Evolutionary conservation across 2,888 invertebrate genomes (phyloP), one percentile per base, ranked within the genome.

Genomic region (Acronicta psi): DNA sequence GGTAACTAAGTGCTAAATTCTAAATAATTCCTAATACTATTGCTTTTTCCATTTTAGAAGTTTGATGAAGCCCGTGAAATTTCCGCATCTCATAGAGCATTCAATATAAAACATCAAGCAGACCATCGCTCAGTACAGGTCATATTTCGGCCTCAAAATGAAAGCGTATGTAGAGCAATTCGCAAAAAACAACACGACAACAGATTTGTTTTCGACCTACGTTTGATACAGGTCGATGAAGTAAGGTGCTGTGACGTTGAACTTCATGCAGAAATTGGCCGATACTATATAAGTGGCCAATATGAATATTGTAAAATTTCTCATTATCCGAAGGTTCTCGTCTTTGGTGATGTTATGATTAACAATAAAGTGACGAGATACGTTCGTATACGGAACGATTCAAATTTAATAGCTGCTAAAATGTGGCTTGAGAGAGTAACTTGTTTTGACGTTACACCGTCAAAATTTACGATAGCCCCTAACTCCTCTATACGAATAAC

Each of bases 211-310:
- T 88, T 89, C 62, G 91, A 92, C 61, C 78, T 94, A 37, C 87
- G 91, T 13, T 76, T 94, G 43, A 91, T 93, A 66, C 85, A 86
- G 77, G 84, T 88, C 2, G 85, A 91, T 59, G 90, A 87, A 36
- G 69, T 65, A 45, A 81, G 82, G n/a, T 93, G 92, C 70, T 93
- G 93, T 64, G 69, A 83, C 53, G 77, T 86, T 63, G 93, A 93
- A 70, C 67, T 75, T 25, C 93, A 94, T 73, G 85, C 90, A 16
- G 94, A 94, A 87, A 84, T 91, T 40, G 92, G 95, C 1, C 87
- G 95, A 51, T 90, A 95, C 55, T 95, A 95, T 61, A 84, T 96
- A 17, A 93, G 95, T 73, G 96, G 95, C 0, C 91, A 95, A 78
- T 94, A 91, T 57, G 95, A 95, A 84, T 83, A 87, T 43, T 90